Base-by-base conservation (phyloP, 2,797 vertebrate species). In the Sylvilagus floridanus region DNA sequence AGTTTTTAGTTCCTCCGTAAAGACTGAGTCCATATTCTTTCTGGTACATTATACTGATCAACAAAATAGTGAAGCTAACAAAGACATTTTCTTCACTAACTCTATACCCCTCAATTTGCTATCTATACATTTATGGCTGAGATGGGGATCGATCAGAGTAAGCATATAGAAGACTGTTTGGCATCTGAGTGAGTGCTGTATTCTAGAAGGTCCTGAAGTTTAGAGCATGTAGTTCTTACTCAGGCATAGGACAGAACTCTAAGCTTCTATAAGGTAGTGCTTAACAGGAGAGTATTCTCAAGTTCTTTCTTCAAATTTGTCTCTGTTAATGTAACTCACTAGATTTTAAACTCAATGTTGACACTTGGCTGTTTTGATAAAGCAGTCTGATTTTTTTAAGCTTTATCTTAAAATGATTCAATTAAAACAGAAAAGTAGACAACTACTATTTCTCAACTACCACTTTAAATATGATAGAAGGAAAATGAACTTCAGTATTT, bases 331-430 rank as follows among this genome's bases (percentile, higher is more conserved):
- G 92, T 5, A 83, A 83, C 77, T 57, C 37, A 75, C 32, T 65
- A 19, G 47, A 21, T 57, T 60, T 93, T 82, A 79, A 62, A 73
- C 14, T 94, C 60, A 85, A 22, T 78, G 22, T 75, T 50, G 28
- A 63, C 8, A 50, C 8, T 65, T 65, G 73, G 35, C 35, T 88
- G 30, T 75, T 77, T 78, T 21, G 50, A 1, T 1, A 75, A 88
- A 11, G 7, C 28, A 87, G 7, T 73, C 21, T 68, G 63, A 32
- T 84, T 79, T 22, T 76, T 72, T 16, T 47, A 71, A 76, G 50
- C n/a, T 60, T 69, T 68, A 75, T 77, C 37, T 92, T 84, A 84
- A 93, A 90, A 92, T 60, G 5, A 78, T 92, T 37, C 42, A 89
- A 66, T 57, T 81, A 60, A 88, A 87, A 65, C 7, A 94, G 42